Percentiles rank a stretch among this genome's conserved stretches.
These are phyloP conservation scores for Perizoma flavofasciatum DNA, from an alignment of 2,888 invertebrate species.

Conservation along the genomic window DNA sequence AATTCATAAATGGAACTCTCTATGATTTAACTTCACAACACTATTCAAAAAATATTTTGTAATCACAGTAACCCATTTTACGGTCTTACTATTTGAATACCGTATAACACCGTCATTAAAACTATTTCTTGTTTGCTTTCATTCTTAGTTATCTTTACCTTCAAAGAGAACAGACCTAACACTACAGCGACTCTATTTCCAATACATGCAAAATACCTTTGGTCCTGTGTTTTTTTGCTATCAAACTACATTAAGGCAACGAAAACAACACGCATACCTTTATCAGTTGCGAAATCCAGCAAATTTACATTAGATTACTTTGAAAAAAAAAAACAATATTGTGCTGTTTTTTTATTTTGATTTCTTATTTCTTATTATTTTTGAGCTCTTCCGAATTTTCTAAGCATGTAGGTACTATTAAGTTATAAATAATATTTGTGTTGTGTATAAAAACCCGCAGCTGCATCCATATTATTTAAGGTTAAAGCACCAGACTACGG, in stretches of 20 bases:
- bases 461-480: conserved; percentile 26
- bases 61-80: conserved; percentile 29
- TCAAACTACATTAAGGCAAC: conserved; percentile 7
- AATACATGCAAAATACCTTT: conserved; percentile 28
- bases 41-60: conserved; percentile 33
- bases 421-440: conserved; percentile 13
- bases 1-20: conserved; percentile 16
- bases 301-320: too few species aligned
- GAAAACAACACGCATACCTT: not conserved
- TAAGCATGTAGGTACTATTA: conserved; percentile 5
- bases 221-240: conserved; percentile 21
- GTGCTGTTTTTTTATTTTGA: too few species aligned
- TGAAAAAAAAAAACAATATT: too few species aligned
- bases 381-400: conserved; percentile 16
- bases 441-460: conserved; percentile 32
- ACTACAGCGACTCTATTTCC: conserved; percentile 7
- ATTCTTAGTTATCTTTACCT: conserved; percentile 1
- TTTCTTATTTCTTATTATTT: conserved; percentile 2
- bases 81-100: conserved; percentile 21
- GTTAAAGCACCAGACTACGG: conserved; percentile 36
- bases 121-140: conserved; percentile 19
- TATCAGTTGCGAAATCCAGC: too few species aligned
- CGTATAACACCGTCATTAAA: conserved; percentile 25
- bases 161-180: not conserved
- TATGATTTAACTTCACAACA: conserved; percentile 20